Base-by-base conservation (phyloP, 2,888 invertebrate species). In the Cephonodes hylas region DNA sequence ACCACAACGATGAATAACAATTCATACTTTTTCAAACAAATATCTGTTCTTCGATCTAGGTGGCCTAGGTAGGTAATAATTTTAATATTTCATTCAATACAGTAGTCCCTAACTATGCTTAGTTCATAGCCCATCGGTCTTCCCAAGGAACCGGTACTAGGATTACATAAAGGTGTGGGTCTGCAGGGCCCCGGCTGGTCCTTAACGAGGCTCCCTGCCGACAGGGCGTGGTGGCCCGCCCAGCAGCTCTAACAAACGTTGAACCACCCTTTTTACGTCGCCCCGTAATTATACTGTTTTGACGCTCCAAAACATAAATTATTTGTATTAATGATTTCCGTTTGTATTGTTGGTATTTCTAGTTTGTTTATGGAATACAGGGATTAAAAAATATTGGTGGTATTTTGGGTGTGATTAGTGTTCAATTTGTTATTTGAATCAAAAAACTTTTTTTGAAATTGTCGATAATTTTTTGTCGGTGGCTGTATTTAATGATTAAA, bases 221-320 rank as follows among this genome's bases (percentile, higher is more conserved):
- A 76, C 68, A 70, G 72, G 88, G 88, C 86, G 87, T 80, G 79
- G 63, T 81, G 76, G 67, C 69, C 79, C 88, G 88, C 88, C 87
- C 81, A 83, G 81, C 79, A 18, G 7, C 13, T 18, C 53, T 53
- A 53, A 53, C 53, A 22, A 53, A 46, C 25, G 25, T 23, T 46
- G 18, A 53, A 20, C 31, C 18, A 53, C 53, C 53, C 53, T 45
- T 45, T 38, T 42, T 6, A 42, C 42, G 4, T 7, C 3, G 13
- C 18, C 18, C 18, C 18, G 27, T 31, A 53, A 31, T 53, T 53
- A 53, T 27, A 53, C 31, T 53, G 53, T 53, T 53, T 53, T 79
- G 74, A 77, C 74, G 66, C 72, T 67, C 66, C 71, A 18, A 31
- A 53, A 44, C 18, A 18, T 44, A 44, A 6, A 18, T 53, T 18